These are phyloP conservation scores for Tretioscincus oriximinensis DNA, from an alignment of 2,113 vertebrate species.

Conservation along the genomic window DNA sequence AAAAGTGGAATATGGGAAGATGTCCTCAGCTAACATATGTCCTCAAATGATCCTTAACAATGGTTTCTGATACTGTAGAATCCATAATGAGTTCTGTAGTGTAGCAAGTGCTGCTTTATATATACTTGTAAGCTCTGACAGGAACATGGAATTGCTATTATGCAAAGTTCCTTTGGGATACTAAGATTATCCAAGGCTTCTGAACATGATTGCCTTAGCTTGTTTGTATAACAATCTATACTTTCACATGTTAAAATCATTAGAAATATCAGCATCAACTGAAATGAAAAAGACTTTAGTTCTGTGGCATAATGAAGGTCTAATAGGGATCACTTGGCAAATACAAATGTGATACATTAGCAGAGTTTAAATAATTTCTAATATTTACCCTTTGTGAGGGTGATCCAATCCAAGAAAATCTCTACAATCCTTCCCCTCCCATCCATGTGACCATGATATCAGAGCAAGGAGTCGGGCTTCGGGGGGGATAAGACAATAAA, in stretches of 20 bases:
- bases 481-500: too few species aligned
- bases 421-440: too few species aligned
- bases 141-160: conserved; percentile 51
- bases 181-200: background rate
- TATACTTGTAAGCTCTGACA: background rate
- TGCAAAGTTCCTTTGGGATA: conserved; percentile 16
- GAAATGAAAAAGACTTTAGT: background rate
- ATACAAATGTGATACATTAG: conserved; percentile 36
- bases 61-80: background rate
- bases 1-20: background rate
- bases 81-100: conserved; percentile 1
- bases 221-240: background rate
- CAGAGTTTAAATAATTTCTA: too few species aligned
- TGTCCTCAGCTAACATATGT: background rate
- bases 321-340: conserved; percentile 44
- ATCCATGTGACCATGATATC: too few species aligned
- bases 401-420: too few species aligned
- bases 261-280: conserved; percentile 17
- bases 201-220: background rate
- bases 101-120: conserved; percentile 25
- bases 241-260: background rate
- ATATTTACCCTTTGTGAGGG: too few species aligned
- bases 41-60: conserved; percentile 14
- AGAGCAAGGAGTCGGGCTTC: too few species aligned
- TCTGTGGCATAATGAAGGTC: background rate